Conservation (phyloP, 2,113 vertebrate genomes). For the Poecile atricapillus region DNA sequence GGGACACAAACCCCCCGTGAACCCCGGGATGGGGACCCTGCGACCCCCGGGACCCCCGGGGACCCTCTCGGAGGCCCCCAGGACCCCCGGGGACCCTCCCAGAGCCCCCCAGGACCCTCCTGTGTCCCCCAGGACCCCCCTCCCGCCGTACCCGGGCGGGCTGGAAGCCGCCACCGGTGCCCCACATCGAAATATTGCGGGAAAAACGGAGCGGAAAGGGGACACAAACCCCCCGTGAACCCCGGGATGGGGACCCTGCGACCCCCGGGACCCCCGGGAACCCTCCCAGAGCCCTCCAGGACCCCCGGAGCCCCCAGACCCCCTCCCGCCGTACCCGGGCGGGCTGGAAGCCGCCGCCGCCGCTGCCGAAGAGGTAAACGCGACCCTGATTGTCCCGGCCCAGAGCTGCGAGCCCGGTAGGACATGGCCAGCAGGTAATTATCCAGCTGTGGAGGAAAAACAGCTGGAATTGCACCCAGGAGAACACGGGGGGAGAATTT, state of each 20-base stretch:
- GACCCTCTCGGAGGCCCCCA: fast-evolving
- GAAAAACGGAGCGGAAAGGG: neutral
- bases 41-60: too few species aligned
- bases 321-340: constrained; percentile 48
- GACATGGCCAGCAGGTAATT: constrained; percentile 87
- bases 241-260: too few species aligned
- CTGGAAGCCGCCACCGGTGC: too few species aligned
- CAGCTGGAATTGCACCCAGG: fast-evolving
- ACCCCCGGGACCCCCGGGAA: neutral
- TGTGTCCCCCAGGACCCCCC: too few species aligned
- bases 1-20: neutral
- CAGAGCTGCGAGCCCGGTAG: constrained; percentile 82
- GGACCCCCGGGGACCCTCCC: too few species aligned
- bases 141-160: too few species aligned
- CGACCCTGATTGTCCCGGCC: constrained; percentile 87
- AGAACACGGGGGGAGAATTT: too few species aligned
- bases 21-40: too few species aligned
- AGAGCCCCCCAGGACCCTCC: too few species aligned
- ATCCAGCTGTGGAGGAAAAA: constrained; percentile 69
- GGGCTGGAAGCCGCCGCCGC: constrained; percentile 69
- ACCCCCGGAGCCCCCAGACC: neutral
- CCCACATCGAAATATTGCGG: constrained; percentile 84
- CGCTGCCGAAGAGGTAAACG: constrained; percentile 81
- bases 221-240: neutral
- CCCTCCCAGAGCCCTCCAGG: fast-evolving